These are phyloP conservation scores for Benthosema pterotum DNA, from an alignment of 2,797 vertebrate genomes.

Conservation along the genomic window DNA sequence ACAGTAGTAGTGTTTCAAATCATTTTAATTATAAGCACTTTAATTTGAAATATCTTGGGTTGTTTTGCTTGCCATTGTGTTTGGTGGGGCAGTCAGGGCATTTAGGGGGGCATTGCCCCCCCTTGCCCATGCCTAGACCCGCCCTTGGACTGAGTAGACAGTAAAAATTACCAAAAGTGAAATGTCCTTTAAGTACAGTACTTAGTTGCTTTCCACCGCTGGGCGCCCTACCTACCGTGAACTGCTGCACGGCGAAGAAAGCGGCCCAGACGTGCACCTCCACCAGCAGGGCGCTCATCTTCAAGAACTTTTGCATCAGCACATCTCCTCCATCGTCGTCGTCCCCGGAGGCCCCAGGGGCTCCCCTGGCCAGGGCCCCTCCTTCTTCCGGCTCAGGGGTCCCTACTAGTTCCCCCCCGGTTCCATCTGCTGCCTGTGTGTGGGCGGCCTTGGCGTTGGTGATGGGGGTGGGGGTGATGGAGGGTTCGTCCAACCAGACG, in stretches of 20 bases:
- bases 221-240: conserved; percentile 75
- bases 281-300: conserved; percentile 63
- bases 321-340: conserved; percentile 3
- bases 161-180: no score
- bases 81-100: no score
- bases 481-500: conserved; percentile 74
- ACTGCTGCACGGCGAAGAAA: conserved; percentile 73
- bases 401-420: conserved; percentile 30
- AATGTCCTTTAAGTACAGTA: no score
- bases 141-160: no score
- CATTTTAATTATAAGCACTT: no score
- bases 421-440: conserved; percentile 6
- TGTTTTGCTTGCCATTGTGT: no score
- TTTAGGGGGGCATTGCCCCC: no score
- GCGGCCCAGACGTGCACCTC: conserved; percentile 73
- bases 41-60: no score
- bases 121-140: no score
- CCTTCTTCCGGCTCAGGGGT: conserved; percentile 42
- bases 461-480: conserved; percentile 62
- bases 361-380: not conserved
- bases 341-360: not conserved
- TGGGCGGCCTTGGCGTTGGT: conserved; percentile 41
- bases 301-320: conserved; percentile 49
- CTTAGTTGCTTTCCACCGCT: no score
- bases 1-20: no score